A percentile compares a stretch with the other conserved stretches of the same genome.
Evolutionary conservation across 2,113 vertebrate genomes (phyloP).

Genomic region (Hemiprocne comata): DNA sequence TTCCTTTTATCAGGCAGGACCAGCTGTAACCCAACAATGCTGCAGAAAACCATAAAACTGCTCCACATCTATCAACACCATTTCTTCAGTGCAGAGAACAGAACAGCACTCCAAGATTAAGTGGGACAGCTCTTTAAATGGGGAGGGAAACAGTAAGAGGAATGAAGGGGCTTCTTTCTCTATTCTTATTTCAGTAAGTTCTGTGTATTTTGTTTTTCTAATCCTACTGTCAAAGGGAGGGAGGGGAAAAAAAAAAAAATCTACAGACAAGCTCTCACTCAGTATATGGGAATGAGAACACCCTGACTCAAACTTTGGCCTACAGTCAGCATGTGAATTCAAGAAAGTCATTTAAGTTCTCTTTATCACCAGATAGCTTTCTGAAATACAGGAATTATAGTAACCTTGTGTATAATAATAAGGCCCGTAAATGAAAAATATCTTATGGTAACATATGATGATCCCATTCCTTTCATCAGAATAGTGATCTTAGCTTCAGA

Average conservation of each 20-base stretch:
- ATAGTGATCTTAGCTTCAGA: neutral
- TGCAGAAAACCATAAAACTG: neutral
- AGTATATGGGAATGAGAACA: neutral
- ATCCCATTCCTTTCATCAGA: neutral
- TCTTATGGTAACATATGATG: neutral
- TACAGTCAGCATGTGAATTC: neutral
- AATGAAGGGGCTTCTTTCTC: neutral
- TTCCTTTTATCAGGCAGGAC: neutral
- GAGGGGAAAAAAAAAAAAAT: neutral
- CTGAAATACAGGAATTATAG: neutral
- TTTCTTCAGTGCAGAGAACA: neutral
- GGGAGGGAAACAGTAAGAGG: neutral
- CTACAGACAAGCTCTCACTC: neutral
- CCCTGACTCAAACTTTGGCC: neutral
- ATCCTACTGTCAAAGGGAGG: neutral
- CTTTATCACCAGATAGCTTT: neutral
- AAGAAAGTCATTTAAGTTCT: neutral
- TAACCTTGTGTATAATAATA: neutral
- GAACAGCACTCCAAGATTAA: neutral
- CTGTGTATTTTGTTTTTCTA: neutral
- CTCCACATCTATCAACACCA: neutral
- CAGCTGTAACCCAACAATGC: conserved; percentile 8
- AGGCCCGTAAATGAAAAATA: neutral
- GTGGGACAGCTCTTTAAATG: neutral
- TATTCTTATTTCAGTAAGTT: neutral